These are phyloP conservation scores for Margarornis squamiger DNA, from an alignment of 2,797 vertebrate genomes.

Conservation along the genomic window DNA sequence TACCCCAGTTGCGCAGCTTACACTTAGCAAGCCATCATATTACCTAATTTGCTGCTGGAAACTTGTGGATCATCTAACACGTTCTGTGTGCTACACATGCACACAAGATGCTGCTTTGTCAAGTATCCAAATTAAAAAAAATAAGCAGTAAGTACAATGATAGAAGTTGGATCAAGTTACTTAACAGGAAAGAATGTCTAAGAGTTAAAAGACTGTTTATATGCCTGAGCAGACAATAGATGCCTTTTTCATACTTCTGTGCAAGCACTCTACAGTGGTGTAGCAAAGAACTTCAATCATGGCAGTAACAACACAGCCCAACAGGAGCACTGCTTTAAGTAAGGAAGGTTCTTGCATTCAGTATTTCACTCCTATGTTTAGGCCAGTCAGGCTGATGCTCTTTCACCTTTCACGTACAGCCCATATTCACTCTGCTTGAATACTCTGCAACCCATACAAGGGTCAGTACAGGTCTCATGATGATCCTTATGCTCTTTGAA, in stretches of 20 bases:
- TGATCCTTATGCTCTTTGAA: neutral
- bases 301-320: neutral
- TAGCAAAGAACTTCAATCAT: neutral
- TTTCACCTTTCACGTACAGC: neutral
- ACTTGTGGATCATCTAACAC: neutral
- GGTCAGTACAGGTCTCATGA: neutral
- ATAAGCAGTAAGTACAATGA: neutral
- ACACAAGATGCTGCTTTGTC: neutral
- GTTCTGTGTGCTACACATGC: neutral
- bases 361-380: neutral
- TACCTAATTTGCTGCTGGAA: neutral
- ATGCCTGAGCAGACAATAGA: neutral
- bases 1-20: neutral
- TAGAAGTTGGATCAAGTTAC: neutral
- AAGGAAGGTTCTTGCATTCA: neutral
- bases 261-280: neutral
- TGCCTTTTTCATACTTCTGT: neutral
- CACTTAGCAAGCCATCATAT: neutral
- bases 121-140: constrained; percentile 5
- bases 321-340: neutral
- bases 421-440: neutral
- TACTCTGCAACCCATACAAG: neutral
- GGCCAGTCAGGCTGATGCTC: neutral
- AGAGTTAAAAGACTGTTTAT: neutral
- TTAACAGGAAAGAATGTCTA: neutral